Base-by-base conservation (phyloP, 2,888 invertebrate genomes). In the Carterocephalus palaemon region DNA sequence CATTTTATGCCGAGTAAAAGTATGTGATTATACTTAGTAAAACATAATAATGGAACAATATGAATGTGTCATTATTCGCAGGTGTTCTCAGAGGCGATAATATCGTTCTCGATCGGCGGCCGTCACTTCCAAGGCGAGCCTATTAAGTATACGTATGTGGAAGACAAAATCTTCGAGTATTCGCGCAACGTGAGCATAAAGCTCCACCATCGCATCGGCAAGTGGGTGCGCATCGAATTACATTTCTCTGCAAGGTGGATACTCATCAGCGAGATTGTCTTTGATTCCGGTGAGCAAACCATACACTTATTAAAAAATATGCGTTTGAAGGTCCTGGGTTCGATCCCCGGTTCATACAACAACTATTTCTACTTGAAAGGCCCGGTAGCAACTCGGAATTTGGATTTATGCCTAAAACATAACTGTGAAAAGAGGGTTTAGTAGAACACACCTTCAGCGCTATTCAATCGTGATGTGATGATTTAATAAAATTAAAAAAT, bases 201-300 rank as follows among this genome's bases (percentile, higher is more conserved):
- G 57, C 88, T 97, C 20, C 93, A 94, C 65, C 92, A 95, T 65
- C 89, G 93, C 33, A 91, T 96, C 37, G 97, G 94, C 15, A 89
- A 90, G 63, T 95, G 91, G 86, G 92, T 96, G 48, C 93, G 93
- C 66, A 81, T 93, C 56, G 90, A 92, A 60, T 88, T 96, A 38
- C 89, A 89, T 56, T 96, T 96, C 72, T 92, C 94, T 2, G 90
- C 93, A 8, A 88, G 92, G 42, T 97, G 97, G 96, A 92, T 97
- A 58, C 91, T 97, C 81, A 90, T 97, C 65, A 95, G 95, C 76
- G 97, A 97, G 81, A 89, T 97, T 52, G 91, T 93, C 45, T 97
- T 97, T 74, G 92, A 93, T 60, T 96, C 96, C 13, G 91, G 92
- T 92, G 52, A 85, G 87, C 78, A 9, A n/a, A n/a, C n/a, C n/a